Evolutionary conservation across 2,797 vertebrate genomes (phyloP).

Genomic region (Echeneis naucrates): DNA sequence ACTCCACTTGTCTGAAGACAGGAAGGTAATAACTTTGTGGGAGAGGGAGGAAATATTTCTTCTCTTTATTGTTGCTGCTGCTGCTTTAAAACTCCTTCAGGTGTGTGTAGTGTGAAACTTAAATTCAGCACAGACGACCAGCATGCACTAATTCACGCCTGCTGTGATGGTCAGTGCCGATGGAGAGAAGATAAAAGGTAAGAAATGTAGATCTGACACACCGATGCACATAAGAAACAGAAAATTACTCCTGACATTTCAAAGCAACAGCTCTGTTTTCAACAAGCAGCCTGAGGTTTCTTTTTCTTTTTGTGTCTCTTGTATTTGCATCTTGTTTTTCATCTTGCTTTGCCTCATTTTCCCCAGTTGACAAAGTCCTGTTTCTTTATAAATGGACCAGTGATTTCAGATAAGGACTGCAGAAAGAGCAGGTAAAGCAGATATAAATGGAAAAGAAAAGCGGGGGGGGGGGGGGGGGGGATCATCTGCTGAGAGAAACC

Average conservation of each 20-base stretch:
- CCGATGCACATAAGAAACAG: conserved; percentile 1
- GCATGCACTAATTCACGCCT: background rate
- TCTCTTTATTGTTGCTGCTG: too few species aligned
- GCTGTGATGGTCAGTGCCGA: background rate
- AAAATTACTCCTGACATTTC: conserved; percentile 59
- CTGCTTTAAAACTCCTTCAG: conserved; percentile 18
- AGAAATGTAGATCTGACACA: conserved; percentile 10
- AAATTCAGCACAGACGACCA: background rate
- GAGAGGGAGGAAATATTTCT: conserved; percentile 10
- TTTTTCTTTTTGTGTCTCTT: background rate
- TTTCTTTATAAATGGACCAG: conserved; percentile 46
- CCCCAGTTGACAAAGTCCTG: conserved; percentile 42
- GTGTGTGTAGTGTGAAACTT: background rate
- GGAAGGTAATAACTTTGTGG: conserved; percentile 43
- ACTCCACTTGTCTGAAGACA: conserved; percentile 25
- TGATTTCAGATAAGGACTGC: conserved; percentile 58
- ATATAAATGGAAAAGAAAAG: conserved; percentile 19
- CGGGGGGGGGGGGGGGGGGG: too few species aligned
- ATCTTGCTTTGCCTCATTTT: conserved; percentile 31
- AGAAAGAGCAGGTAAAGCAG: conserved; percentile 26
- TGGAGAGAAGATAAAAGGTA: background rate
- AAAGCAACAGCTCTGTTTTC: conserved; percentile 46
- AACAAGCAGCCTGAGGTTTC: conserved; percentile 10
- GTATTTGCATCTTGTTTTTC: background rate
- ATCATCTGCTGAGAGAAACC: background rate